Evolutionary conservation across 2,888 invertebrate genomes (phyloP), one percentile per base, ranked within the genome.

Genomic region (Drosophila birchii): DNA sequence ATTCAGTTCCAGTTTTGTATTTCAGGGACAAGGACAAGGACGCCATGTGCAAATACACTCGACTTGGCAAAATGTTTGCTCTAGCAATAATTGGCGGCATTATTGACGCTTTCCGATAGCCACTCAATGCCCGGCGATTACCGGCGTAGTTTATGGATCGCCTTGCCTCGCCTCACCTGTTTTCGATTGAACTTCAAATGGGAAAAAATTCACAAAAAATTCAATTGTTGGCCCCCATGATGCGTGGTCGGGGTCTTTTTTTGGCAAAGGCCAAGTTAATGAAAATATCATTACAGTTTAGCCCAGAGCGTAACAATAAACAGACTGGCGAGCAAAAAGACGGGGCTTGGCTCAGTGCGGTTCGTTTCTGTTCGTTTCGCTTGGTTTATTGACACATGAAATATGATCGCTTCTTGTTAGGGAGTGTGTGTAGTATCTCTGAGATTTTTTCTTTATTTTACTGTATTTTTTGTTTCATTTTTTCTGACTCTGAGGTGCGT

Each of bases 21-120:
- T 68, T 80, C 88, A 86, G 75, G 86, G 84, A 86, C 88, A 88
- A 90, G 88, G 88, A 86, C 88, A 88, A 89, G 89, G 87, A 89
- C 87, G 88, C 69, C 57, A 75, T 82, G 81, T 76, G 79, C 83
- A 86, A 89, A 88, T 78, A 89, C 47, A 47, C 88, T 83, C 68
- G 56, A 81, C 49, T 51, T 54, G 43, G 55, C 54, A 38, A 47
- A 44, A 43, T 76, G 57, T 76, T 60, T 70, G 56, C 51, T 29
- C 58, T 53, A 57, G 11, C 43, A 59, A 79, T 77, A 87, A 82
- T 81, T 77, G 89, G 81, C 75, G 67, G 86, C 78, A 76, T 84
- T 63, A 76, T 89, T 78, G 81, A 80, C 88, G 89, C 88, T 64
- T 71, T 77, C 76, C 81, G 71, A 88, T 78, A 72, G 78, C 80